Evolutionary conservation across 1,140 invertebrate species (phyloP), one percentile per base, ranked within the genome.

Genomic region (Trichomalopsis sarcophagae): DNA sequence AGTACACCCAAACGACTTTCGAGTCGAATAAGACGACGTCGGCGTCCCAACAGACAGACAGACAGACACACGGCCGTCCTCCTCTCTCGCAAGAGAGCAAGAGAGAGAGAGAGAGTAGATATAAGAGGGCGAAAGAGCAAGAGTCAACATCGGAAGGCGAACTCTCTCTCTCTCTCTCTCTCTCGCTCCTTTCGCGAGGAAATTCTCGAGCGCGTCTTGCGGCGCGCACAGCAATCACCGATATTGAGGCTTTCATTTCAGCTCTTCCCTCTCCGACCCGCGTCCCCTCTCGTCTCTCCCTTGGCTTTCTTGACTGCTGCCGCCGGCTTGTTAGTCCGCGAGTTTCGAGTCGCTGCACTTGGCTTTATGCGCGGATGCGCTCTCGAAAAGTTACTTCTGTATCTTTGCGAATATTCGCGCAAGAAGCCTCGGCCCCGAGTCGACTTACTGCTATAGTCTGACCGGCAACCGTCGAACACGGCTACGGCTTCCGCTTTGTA

Each of bases 171-270:
- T 27, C 27, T 27, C 27, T 27, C 27, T 27, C 27, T 27, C 90
- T 88, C 88, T 87, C 82, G 85, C 85, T 84, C 84, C 84, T 40
- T 14, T 36, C 30, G 30, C 30, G 87, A 88, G 86, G 83, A 87
- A 88, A 87, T 87, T 86, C 87, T 89, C 85, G 86, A 92, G 89
- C 92, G 89, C 92, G 91, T 92, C 92, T 92, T 92, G 91, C 89
- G 91, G 89, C 89, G 55, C 55, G 21, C 55, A 55, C 33, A 91
- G 92, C 91, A 93, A 93, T 93, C 92, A 92, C 92, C 91, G 91
- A 93, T 93, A 93, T 93, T 93, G 92, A 93, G 91, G 91, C 89
- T 92, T 93, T 93, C 92, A 93, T 93, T 93, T 93, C 91, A 88
- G 91, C 89, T 90, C 90, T 90, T 84, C 47, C 11, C 14, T 33